Percentiles rank a stretch among this genome's conserved stretches.
These are phyloP conservation scores for Blomia tropicalis DNA, from an alignment of 2,888 invertebrate species.

Conservation along the genomic window DNA sequence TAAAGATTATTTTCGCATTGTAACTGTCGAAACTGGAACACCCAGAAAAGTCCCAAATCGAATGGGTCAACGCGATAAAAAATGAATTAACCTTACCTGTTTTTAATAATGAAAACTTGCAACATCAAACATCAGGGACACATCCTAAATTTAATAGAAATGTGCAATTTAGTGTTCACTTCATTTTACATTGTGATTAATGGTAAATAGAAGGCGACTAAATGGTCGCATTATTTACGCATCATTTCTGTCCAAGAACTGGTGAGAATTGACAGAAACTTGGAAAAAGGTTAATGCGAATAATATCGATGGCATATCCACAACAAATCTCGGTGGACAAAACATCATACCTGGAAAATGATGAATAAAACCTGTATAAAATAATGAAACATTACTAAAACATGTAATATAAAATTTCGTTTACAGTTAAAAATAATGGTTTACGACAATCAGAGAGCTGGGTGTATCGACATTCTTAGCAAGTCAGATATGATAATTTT, in stretches of 20 bases:
- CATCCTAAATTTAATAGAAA: neutral
- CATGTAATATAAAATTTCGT: too few relatives aligned
- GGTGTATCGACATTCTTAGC: neutral
- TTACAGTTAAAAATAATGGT: too few relatives aligned
- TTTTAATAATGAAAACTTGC: neutral
- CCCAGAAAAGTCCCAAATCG: neutral
- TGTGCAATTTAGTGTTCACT: conserved; percentile 4
- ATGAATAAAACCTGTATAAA: too few relatives aligned
- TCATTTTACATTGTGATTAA: neutral
- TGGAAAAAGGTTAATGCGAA: neutral
- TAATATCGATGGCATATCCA: too few relatives aligned
- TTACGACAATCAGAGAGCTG: neutral
- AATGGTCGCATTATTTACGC: neutral
- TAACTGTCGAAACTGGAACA: neutral
- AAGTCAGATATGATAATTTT: neutral
- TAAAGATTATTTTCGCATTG: conserved; percentile 45
- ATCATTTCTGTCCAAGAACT: neutral
- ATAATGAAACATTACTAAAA: too few relatives aligned
- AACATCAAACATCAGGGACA: neutral
- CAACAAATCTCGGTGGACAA: too few relatives aligned
- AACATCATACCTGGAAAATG: too few relatives aligned
- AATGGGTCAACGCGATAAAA: neutral
- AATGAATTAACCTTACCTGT: neutral
- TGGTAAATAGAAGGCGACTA: conserved; percentile 4
- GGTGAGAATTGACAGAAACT: neutral